Base-by-base conservation (phyloP, 2,113 vertebrate genomes). In the Gymnorhina tibicen region DNA sequence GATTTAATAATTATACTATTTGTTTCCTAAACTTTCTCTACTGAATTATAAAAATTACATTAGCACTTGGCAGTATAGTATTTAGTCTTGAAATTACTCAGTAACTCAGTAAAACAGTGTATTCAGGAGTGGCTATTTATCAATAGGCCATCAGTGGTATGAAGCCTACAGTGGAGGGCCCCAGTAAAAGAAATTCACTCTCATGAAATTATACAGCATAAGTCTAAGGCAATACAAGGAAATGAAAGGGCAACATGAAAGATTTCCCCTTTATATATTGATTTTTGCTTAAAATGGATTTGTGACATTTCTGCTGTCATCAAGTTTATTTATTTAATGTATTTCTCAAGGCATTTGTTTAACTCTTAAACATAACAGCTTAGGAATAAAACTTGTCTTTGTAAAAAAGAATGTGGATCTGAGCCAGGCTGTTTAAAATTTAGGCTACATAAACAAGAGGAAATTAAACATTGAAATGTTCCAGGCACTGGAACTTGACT, bases 201-300 rank as follows among this genome's bases (percentile, higher is more conserved):
- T 68, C 33, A 20, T 66, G 37, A 66, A 86, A 76, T 87, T 52
- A 46, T 11, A 58, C 37, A 52, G 9, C 39, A 41, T 55, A 47
- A 26, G 11, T 85, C 50, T 59, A 55, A 92, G 46, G 27, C 44
- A 59, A 64, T 60, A 32, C 23, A 67, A 20, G 24, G 73, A 79
- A 77, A 80, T 47, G n/a, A 84, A 92, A 67, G 26, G 64, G 53
- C 18, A 60, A 17, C 10, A 7, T 82, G 42, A 78, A 84, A 73
- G 10, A 78, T 76, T 92, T 75, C 66, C 79, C 60, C 32, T 70
- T 63, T 44, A 42, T 55, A 20, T 69, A 74, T 58, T 92, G 70
- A 83, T 79, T 93, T 95, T 76, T 70, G 59, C 47, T 79, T 92
- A 77, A 88, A 89, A 90, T 52, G 78, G 30, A 50, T 88, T 90